Percentiles rank a stretch among this genome's conserved stretches.
Conservation (phyloP, 2,797 vertebrate genomes). For the Chromobotia macracanthus region DNA sequence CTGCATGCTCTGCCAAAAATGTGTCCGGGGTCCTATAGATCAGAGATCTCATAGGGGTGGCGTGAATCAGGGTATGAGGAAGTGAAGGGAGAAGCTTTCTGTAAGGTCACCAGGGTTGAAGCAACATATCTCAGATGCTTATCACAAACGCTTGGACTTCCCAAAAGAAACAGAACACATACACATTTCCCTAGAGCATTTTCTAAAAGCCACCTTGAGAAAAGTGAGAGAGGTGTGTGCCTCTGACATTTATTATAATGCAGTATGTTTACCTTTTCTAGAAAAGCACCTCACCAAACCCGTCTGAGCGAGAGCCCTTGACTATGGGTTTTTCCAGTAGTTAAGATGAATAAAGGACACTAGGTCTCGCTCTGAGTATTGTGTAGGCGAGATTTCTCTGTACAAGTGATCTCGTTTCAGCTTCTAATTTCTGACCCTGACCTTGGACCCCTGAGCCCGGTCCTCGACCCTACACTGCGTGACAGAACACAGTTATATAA, state of each 20-base stretch:
- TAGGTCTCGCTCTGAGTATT: conserved; percentile 12
- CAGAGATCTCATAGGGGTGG: conserved; percentile 69
- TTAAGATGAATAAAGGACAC: conserved; percentile 29
- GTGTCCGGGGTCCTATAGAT: conserved; percentile 76
- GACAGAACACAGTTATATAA: conserved; percentile 46
- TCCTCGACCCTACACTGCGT: conserved; percentile 44
- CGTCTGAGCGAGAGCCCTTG: conserved; percentile 23
- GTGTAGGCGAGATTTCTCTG: conserved; percentile 39
- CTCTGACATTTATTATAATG: conserved; percentile 45
- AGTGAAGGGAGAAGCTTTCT: conserved; percentile 56
- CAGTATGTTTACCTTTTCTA: conserved; percentile 31
- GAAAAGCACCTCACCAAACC: conserved; percentile 30
- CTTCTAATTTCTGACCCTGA: conserved; percentile 45
- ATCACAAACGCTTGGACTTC: conserved; percentile 66
- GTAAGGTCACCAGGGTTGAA: conserved; percentile 71
- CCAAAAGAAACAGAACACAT: conserved; percentile 41
- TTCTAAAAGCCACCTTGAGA: conserved; percentile 30
- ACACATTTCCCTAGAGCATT: conserved; percentile 4
- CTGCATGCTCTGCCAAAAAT: conserved; percentile 83
- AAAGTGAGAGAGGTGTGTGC: conserved; percentile 29
- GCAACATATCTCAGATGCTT: conserved; percentile 72
- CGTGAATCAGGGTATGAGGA: conserved; percentile 63
- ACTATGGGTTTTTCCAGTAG: conserved; percentile 33
- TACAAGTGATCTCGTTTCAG: conserved; percentile 40
- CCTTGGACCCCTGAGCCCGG: conserved; percentile 38